These are phyloP conservation scores for Alloscopus bannaensis DNA, from an alignment of 2,888 invertebrate genomes.

Conservation along the genomic window DNA sequence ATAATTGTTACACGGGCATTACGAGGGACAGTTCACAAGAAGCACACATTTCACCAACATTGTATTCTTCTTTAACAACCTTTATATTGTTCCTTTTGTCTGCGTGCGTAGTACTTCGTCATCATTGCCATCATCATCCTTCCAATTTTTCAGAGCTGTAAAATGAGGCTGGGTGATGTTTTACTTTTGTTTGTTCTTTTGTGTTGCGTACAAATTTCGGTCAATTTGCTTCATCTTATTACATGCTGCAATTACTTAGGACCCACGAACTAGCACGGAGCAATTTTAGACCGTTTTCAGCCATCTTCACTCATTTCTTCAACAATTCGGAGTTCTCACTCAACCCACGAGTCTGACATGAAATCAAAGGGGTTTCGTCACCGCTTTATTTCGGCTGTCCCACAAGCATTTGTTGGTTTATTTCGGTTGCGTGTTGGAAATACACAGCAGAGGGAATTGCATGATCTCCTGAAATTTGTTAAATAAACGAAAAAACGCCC, in stretches of 20 bases:
- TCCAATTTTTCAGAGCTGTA: no score
- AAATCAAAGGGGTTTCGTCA: neutral
- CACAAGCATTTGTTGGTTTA: neutral
- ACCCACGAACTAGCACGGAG: neutral
- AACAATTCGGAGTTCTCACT: slow-evolving; percentile 18
- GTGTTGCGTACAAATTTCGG: neutral
- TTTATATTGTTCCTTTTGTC: no score
- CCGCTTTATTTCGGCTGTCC: no score
- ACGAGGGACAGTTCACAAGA: no score
- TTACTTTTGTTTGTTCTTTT: slow-evolving; percentile 18
- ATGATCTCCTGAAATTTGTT: slow-evolving; percentile 58
- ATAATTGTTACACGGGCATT: no score
- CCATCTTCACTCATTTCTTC: neutral
- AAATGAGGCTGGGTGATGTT: slow-evolving; percentile 26
- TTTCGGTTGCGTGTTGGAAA: slow-evolving; percentile 39
- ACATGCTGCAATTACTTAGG: slow-evolving; percentile 24
- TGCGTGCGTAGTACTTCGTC: no score
- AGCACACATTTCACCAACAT: no score
- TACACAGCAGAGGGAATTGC: slow-evolving; percentile 25
- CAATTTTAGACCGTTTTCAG: neutral
- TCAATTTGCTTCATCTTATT: slow-evolving; percentile 3
- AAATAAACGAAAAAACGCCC: slow-evolving; percentile 63
- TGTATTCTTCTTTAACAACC: no score
- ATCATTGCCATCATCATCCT: no score
- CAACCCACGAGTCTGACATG: neutral